These are phyloP conservation scores for Papilio protenor DNA, from an alignment of 2,888 invertebrate species.

Conservation along the genomic window DNA sequence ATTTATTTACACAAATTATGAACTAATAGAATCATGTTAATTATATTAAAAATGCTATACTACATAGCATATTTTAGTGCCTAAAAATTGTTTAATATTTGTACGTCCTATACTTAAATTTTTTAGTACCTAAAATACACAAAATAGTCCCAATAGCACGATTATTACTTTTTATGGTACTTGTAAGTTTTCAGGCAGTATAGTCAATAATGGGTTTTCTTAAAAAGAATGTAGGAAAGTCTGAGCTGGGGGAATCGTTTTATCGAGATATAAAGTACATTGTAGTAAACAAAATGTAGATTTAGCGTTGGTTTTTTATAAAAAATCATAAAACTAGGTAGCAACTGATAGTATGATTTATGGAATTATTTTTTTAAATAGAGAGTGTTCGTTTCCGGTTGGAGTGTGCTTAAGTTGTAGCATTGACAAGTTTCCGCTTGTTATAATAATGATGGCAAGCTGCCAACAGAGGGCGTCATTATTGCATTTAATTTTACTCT, in stretches of 20 bases:
- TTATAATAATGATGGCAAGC: conserved; percentile 27
- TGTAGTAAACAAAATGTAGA: not conserved
- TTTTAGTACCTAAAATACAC: not conserved
- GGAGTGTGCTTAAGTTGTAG: conserved; percentile 21
- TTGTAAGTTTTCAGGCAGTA: not conserved
- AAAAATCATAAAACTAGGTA: not conserved
- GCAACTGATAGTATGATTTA: not conserved
- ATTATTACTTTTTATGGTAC: not conserved
- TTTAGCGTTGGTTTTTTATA: not conserved
- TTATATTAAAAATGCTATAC: too few relatives aligned
- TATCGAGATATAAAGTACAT: not conserved
- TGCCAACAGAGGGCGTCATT: conserved; percentile 27
- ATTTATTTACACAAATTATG: not conserved
- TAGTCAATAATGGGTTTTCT: conserved; percentile 7
- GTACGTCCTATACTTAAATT: not conserved
- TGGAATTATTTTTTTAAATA: conserved; percentile 6
- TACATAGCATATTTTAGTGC: not conserved
- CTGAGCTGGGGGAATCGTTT: conserved; percentile 1
- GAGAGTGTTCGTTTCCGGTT: conserved; percentile 13
- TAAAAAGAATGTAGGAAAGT: not conserved
- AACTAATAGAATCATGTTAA: not conserved
- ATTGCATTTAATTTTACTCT: conserved; percentile 14
- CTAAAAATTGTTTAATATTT: not conserved
- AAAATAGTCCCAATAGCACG: not conserved
- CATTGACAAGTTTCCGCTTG: conserved; percentile 29